Conservation (phyloP, 2,113 vertebrate species). For the Syngnathus floridae region DNA sequence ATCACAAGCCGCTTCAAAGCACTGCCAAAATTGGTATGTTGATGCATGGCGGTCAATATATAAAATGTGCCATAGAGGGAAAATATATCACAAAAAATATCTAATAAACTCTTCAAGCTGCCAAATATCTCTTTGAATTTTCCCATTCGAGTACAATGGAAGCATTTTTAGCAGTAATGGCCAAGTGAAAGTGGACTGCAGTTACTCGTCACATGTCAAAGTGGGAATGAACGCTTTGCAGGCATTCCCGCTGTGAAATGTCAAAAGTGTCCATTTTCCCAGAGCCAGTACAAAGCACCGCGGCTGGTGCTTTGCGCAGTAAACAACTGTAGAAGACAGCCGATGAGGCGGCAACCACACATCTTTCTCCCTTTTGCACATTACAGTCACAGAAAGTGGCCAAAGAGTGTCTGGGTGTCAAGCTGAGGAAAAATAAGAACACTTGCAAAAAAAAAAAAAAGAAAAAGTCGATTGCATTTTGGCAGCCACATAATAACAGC, state of each 20-base stretch:
- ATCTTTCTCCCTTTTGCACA: slow-evolving; percentile 40
- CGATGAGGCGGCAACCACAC: neutral
- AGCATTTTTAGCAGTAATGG: neutral
- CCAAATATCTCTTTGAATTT: neutral
- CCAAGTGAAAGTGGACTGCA: neutral
- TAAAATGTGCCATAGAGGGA: neutral
- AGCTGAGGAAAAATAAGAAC: slow-evolving; percentile 40
- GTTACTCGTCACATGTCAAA: neutral
- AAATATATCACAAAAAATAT: neutral
- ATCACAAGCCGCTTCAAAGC: too few species aligned
- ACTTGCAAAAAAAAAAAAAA: slow-evolving; percentile 15
- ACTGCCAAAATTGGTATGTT: neutral
- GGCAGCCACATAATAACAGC: slow-evolving; percentile 52
- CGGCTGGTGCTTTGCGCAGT: slow-evolving; percentile 26
- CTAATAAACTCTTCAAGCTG: neutral
- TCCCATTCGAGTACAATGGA: neutral
- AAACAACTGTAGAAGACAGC: slow-evolving; percentile 36
- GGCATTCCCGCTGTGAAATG: slow-evolving; percentile 41
- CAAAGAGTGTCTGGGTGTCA: slow-evolving; percentile 38
- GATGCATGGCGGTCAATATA: too few species aligned
- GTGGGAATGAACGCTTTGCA: neutral
- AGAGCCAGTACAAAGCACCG: slow-evolving; percentile 37
- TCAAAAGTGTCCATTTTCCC: slow-evolving; percentile 55
- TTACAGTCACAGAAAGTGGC: slow-evolving; percentile 43
- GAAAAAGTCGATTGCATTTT: slow-evolving; percentile 48